Evolutionary conservation across 2,113 vertebrate species (phyloP).

Genomic region (Mohoua ochrocephala): DNA sequence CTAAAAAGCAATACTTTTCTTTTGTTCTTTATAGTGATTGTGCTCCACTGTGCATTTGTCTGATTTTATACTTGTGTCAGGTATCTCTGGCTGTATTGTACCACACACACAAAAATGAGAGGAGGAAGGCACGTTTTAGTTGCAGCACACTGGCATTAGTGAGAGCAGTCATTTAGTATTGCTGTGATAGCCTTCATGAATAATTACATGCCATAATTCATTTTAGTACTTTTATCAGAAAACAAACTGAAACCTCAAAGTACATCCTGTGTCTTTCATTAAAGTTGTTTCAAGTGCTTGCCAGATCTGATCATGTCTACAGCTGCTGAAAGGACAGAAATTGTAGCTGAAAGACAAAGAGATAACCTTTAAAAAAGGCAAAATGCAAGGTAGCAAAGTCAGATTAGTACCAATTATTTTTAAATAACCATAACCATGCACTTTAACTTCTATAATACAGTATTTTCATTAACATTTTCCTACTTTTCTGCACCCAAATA

Average conservation of each 20-base stretch:
- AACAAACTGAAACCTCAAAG: not conserved
- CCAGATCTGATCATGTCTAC: conserved; percentile 75
- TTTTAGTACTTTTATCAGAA: not conserved
- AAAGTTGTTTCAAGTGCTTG: conserved; percentile 76
- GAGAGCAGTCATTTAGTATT: not conserved
- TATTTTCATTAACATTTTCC: not conserved
- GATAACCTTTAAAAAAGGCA: not conserved
- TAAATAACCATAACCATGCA: not conserved
- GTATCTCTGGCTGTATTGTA: not conserved
- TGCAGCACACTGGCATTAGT: not conserved
- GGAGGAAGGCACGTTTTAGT: not conserved
- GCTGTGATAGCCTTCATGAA: not conserved
- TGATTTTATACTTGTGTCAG: not conserved
- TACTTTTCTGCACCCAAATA: not conserved
- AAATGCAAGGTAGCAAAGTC: not conserved
- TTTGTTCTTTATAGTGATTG: not conserved
- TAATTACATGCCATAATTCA: not conserved
- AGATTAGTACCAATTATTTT: not conserved
- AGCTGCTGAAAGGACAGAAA: conserved; percentile 71
- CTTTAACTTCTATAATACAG: not conserved
- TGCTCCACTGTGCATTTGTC: not conserved
- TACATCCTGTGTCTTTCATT: conserved; percentile 74
- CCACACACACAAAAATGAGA: not conserved
- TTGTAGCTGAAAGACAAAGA: conserved; percentile 69
- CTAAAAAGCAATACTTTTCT: not conserved